A percentile compares a stretch with the other conserved stretches of the same genome.
Conservation (phyloP, 2,888 invertebrate species). For the Eupithecia tripunctaria region DNA sequence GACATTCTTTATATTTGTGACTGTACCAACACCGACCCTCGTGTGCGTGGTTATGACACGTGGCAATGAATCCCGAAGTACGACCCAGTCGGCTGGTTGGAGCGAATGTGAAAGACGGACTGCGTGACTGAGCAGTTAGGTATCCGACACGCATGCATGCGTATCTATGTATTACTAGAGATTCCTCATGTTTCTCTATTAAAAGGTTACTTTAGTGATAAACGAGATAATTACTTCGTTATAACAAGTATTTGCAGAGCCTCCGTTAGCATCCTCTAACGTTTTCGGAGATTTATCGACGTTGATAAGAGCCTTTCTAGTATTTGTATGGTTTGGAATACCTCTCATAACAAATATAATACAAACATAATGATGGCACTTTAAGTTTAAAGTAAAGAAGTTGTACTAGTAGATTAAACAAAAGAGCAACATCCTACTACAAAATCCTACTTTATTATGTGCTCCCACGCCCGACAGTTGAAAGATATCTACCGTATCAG, state of each 20-base stretch:
- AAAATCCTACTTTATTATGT: conserved; percentile 21
- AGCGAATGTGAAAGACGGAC: conserved; percentile 40
- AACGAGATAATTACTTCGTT: background rate
- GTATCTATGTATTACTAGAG: conserved; percentile 2
- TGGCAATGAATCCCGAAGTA: conserved; percentile 38
- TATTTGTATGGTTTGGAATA: background rate
- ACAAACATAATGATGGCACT: background rate
- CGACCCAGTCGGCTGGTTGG: conserved; percentile 21
- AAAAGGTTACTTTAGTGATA: background rate
- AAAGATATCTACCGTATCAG: conserved; percentile 17
- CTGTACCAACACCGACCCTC: background rate
- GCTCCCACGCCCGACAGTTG: conserved; percentile 17
- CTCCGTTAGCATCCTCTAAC: background rate
- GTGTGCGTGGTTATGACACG: conserved; percentile 33
- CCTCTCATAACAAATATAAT: background rate
- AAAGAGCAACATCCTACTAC: conserved; percentile 5
- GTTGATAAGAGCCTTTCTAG: background rate
- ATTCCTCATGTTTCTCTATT: conserved; percentile 5
- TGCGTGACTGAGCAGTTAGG: conserved; percentile 41
- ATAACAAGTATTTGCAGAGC: background rate
- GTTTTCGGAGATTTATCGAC: background rate
- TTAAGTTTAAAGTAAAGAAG: background rate
- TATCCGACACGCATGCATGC: conserved; percentile 36
- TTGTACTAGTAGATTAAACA: background rate
- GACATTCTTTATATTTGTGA: background rate